phyloP scores from a whole-genome alignment of 2,888 invertebrate species.

The Petrolisthes manimaculis region DNA sequence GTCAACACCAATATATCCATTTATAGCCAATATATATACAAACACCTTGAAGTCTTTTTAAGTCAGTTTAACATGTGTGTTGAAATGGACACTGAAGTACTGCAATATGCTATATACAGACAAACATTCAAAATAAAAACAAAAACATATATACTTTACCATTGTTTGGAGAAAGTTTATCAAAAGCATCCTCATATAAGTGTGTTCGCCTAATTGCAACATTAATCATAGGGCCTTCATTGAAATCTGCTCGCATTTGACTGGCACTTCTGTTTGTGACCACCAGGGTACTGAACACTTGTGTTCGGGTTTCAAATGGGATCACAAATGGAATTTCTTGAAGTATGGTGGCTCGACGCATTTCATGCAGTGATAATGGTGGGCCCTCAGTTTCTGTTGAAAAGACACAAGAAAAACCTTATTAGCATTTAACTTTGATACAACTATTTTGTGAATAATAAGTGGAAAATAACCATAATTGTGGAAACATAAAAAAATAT shows the following conservation, averaged over 20 bases:
- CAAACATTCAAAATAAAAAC: too few relatives aligned
- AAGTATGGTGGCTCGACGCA: constrained; percentile 74
- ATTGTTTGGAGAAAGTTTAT: constrained; percentile 89
- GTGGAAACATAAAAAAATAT: neutral
- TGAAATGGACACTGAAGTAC: too few relatives aligned
- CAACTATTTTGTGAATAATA: neutral
- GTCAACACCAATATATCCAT: too few relatives aligned
- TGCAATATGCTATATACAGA: too few relatives aligned
- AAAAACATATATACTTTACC: constrained; percentile 73
- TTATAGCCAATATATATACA: too few relatives aligned
- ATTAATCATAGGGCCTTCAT: constrained; percentile 73
- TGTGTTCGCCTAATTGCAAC: constrained; percentile 87
- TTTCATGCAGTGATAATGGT: constrained; percentile 66
- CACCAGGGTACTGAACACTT: constrained; percentile 58
- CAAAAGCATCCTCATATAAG: constrained; percentile 98
- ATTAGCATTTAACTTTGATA: too few relatives aligned
- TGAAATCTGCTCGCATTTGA: constrained; percentile 55
- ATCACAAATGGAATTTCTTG: constrained; percentile 95
- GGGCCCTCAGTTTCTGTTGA: constrained; percentile 67
- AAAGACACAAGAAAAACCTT: neutral
- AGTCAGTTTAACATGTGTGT: too few relatives aligned
- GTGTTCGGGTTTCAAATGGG: constrained; percentile 75
- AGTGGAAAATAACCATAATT: neutral
- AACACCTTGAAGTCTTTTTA: too few relatives aligned
- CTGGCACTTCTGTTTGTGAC: constrained; percentile 53